Evolutionary conservation across 1,140 invertebrate species (phyloP), one percentile per base, ranked within the genome.

Genomic region (Listronotus oregonensis): DNA sequence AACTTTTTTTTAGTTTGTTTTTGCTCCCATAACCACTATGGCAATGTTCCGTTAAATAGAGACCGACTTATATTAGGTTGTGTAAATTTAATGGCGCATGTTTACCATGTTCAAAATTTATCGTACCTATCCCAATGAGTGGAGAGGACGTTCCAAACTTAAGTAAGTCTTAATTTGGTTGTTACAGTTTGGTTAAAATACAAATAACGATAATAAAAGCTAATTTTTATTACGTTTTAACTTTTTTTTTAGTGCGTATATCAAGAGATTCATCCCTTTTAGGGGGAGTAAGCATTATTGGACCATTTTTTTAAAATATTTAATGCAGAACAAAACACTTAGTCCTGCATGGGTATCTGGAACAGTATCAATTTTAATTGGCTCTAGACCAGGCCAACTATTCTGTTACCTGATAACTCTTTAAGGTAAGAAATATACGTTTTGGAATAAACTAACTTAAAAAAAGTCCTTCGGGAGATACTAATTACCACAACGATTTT

Each of bases 81-180:
- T 62, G 46, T 82, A 1, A 84, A 80, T 67, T 74, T 84, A n/a
- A 69, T 84, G 15, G 73, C 77, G 34, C 82, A 85, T 67, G 75
- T 83, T 32, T 10, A 82, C 1, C 77, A 78, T 34, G 58, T 83
- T 5, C 74, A 80, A 51, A 71, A 80, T 52, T 32, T 85, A 8
- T 73, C 76, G 6, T 83, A 78, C 77, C 68, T 18, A 1, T 85
- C 11, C 82, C 82, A 1, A 58, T 51, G 0, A 80, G 76, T 60
- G 83, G 82, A 0, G 34, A 59, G 31, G 66, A 68, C 6, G 54
- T 69, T 3, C 73, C 74, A 2, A 66, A 55, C 54, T n/a, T 74
- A 14, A 32, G 71, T 73, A 67, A 77, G 68, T 70, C 56, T 42
- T 50, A 31, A 57, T 15, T n/a, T n/a, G n/a, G n/a, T n/a, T n/a